Evolutionary conservation across 1,140 invertebrate genomes (phyloP), one percentile per base, ranked within the genome.

Genomic region (Drosophila bocki): DNA sequence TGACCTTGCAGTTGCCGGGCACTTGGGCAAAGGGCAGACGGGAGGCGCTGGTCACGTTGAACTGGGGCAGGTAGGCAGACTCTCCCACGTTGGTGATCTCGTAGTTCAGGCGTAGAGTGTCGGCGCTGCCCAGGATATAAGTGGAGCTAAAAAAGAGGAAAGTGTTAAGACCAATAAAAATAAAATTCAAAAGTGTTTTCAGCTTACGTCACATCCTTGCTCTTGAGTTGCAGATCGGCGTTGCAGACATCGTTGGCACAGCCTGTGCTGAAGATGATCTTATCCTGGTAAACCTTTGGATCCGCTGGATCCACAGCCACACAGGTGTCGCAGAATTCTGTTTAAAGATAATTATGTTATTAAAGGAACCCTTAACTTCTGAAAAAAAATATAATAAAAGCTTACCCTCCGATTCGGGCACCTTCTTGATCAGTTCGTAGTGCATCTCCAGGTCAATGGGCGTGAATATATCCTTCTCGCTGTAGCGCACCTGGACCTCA

Each of bases 41-140:
- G 32, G 87, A 80, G 0, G 80, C 72, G 32, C 93, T 93, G n/a
- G 86, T 92, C 11, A 94, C 75, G 33, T 83, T 92, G 37, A 92
- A 76, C 62, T 92, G 91, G 5, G 93, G 87, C 44, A 93, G 70
- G 64, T 94, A 94, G 13, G 94, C 94, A 2, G 92, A 88, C 58
- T 94, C 94, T 3, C 91, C 93, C 0, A 68, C 54, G 59, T 94
- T 94, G 6, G 58, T 64, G 19, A 93, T 82, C 39, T 92, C 78
- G 53, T 94, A 87, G 0, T 67, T 86, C 6, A 94, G 7, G 7
- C 84, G 84, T 0, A 94, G 68, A 1, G 78, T 86, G 7, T 82
- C 71, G 32, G 64, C 78, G 11, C 93, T 94, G n/a, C 94, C 94
- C 22, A 94, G 71, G 5, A 92, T 80, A 19, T 91, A 94, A 12